These are phyloP conservation scores for Eristalinus sepulchralis DNA, from an alignment of 2,888 invertebrate genomes.

Conservation along the genomic window DNA sequence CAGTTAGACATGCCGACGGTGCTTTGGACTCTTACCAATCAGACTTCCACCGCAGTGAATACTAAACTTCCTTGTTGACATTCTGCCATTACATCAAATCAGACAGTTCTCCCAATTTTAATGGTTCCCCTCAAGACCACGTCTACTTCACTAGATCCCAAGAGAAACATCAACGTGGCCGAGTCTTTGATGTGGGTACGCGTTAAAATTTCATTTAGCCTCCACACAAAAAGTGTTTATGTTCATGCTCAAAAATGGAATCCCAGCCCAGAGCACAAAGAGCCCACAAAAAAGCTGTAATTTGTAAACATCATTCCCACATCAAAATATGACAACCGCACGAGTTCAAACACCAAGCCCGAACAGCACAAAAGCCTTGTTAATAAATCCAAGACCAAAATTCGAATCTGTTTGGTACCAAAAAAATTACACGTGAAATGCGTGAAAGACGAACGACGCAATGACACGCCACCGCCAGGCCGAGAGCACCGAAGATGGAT, in stretches of 20 bases:
- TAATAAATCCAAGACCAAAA: background rate
- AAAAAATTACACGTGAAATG: constrained; percentile 58
- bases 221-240: constrained; percentile 40
- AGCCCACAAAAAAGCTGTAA: constrained; percentile 51
- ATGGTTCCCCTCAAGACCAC: background rate
- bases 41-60: no score
- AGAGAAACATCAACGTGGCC: background rate
- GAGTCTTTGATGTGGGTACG: constrained; percentile 42
- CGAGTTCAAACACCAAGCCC: constrained; percentile 24
- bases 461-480: constrained; percentile 67
- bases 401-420: constrained; percentile 45
- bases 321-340: constrained; percentile 68
- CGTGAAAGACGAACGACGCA: constrained; percentile 68
- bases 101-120: background rate
- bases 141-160: background rate
- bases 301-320: constrained; percentile 66
- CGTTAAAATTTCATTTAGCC: constrained; percentile 25
- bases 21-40: no score
- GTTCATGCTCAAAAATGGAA: background rate
- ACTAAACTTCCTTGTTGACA: no score
- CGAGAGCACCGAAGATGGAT: constrained; percentile 63
- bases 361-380: constrained; percentile 10
- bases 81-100: no score
- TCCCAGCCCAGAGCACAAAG: constrained; percentile 6
- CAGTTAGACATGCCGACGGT: no score